Conservation (phyloP, 2,797 vertebrate genomes). For the Tokudaia tokunoshimensis region DNA sequence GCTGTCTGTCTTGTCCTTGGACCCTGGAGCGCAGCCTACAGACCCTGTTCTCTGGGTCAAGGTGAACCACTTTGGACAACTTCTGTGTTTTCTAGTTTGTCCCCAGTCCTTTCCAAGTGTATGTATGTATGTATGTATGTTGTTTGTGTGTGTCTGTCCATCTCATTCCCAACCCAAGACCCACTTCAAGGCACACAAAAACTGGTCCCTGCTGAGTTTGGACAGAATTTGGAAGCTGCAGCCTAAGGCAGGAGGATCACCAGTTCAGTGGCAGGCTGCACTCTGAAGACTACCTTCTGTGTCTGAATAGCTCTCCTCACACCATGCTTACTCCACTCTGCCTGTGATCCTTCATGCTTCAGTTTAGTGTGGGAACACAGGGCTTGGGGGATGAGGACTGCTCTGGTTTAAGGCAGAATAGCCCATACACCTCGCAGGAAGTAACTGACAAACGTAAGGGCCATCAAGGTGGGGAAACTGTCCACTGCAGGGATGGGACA, state of each 20-base stretch:
- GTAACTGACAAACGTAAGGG: neutral
- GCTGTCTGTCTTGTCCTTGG: neutral
- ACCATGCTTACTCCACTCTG: neutral
- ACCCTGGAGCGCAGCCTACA: neutral
- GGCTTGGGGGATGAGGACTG: neutral
- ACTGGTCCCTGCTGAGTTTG: neutral
- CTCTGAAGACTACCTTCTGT: neutral
- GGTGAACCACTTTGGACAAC: constrained; percentile 60
- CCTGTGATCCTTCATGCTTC: neutral
- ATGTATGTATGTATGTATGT: too few species aligned
- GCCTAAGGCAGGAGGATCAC: neutral
- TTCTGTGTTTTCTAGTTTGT: constrained; percentile 30
- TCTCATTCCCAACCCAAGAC: neutral
- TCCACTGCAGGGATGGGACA: neutral
- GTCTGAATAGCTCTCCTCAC: neutral
- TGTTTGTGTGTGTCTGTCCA: neutral
- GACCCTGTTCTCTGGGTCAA: neutral
- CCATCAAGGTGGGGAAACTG: too few species aligned
- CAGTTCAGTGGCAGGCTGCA: too few species aligned
- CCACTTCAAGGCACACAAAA: neutral
- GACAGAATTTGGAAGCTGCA: neutral
- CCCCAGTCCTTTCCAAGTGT: neutral
- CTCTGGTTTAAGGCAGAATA: neutral
- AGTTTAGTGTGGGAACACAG: neutral
- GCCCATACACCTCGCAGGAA: neutral